Percentiles rank a stretch among this genome's conserved stretches.
Evolutionary conservation across 2,113 vertebrate species (phyloP).

Genomic region (Cavia aperea): DNA sequence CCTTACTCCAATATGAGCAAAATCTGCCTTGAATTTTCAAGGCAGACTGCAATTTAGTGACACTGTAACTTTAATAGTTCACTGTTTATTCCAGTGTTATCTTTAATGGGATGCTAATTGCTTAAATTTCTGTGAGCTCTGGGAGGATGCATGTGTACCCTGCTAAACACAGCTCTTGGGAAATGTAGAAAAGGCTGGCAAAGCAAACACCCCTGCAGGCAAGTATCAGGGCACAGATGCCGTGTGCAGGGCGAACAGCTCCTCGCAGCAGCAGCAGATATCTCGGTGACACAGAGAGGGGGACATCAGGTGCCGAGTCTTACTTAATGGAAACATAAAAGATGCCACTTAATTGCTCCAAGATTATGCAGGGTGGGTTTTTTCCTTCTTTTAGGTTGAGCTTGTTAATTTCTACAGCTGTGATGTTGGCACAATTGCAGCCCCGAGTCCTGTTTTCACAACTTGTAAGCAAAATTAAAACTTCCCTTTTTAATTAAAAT

Average conservation of each 20-base stretch:
- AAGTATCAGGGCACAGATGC: constrained; percentile 46
- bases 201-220: constrained; percentile 6
- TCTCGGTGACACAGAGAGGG: not conserved
- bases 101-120: constrained; percentile 56
- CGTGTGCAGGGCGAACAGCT: not conserved
- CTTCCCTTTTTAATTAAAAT: constrained; percentile 72
- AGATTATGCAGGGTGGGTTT: constrained; percentile 52
- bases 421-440: constrained; percentile 61
- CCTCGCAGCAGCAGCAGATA: not conserved
- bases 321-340: constrained; percentile 71
- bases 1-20: not conserved
- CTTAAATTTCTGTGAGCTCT: constrained; percentile 39
- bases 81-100: constrained; percentile 49
- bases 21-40: constrained; percentile 10
- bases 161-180: constrained; percentile 36
- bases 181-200: constrained; percentile 38
- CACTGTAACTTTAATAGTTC: constrained; percentile 35
- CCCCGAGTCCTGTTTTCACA: constrained; percentile 69
- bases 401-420: constrained; percentile 74
- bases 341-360: constrained; percentile 58
- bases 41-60: constrained; percentile 34
- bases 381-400: constrained; percentile 56
- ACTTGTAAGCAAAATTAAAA: constrained; percentile 73
- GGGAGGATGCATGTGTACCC: not conserved
- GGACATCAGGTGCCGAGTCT: constrained; percentile 61